A percentile compares a stretch with the other conserved stretches of the same genome.
Conservation (phyloP, 2,888 invertebrate species). For the Trilocha varians region DNA sequence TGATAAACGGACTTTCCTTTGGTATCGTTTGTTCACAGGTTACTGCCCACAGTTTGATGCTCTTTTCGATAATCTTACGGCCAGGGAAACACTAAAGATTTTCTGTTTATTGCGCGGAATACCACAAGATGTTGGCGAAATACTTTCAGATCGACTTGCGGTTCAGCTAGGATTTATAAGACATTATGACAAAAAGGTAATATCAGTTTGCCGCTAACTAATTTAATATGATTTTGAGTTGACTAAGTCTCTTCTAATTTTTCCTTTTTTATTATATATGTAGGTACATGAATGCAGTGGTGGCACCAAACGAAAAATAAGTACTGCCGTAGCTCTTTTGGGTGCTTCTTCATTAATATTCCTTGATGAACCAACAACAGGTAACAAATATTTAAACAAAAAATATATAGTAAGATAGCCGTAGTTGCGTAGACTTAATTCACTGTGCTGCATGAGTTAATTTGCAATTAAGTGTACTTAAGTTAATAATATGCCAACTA, state of each 20-base stretch:
- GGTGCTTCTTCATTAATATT: slow-evolving; percentile 80
- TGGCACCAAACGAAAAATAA: slow-evolving; percentile 83
- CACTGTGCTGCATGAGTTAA: too few species aligned
- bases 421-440: too few species aligned
- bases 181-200: slow-evolving; percentile 75
- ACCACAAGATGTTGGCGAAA: slow-evolving; percentile 53
- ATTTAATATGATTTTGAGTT: too few species aligned
- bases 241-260: too few species aligned
- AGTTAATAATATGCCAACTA: too few species aligned
- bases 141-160: slow-evolving; percentile 60
- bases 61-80: slow-evolving; percentile 79
- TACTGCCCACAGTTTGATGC: slow-evolving; percentile 87
- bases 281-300: slow-evolving; percentile 77
- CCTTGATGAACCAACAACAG: slow-evolving; percentile 78
- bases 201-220: too few species aligned
- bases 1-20: not conserved
- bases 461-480: too few species aligned
- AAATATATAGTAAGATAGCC: too few species aligned
- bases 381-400: too few species aligned
- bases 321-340: slow-evolving; percentile 79
- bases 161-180: slow-evolving; percentile 71
- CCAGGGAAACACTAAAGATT: slow-evolving; percentile 78
- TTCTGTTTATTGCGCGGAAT: slow-evolving; percentile 79
- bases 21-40: slow-evolving; percentile 36
- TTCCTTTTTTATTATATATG: slow-evolving; percentile 4